Percentiles rank a stretch among this genome's conserved stretches.
Evolutionary conservation across 2,797 vertebrate species (phyloP).

Genomic region (Hydrophis major): DNA sequence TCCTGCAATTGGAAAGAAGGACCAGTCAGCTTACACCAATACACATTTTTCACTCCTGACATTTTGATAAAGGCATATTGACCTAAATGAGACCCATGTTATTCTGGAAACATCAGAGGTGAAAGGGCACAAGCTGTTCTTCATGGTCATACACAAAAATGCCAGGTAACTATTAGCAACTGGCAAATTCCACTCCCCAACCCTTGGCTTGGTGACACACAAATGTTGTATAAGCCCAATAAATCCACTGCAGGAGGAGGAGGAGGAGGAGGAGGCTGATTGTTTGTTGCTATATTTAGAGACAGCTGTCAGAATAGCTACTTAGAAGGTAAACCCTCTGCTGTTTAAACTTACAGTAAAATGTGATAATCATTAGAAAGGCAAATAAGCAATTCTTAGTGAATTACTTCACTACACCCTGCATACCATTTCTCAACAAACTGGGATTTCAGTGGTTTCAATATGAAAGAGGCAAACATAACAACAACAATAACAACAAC

Average conservation of each 20-base stretch:
- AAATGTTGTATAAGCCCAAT: slow-evolving; percentile 55
- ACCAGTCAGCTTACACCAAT: slow-evolving; percentile 66
- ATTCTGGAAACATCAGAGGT: slow-evolving; percentile 68
- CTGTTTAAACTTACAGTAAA: slow-evolving; percentile 35
- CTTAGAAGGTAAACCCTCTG: neutral
- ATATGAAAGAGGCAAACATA: neutral
- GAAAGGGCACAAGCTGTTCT: slow-evolving; percentile 74
- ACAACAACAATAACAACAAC: neutral
- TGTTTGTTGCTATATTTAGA: slow-evolving; percentile 12
- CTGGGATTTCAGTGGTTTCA: neutral
- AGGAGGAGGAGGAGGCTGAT: slow-evolving; percentile 2
- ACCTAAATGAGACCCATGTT: slow-evolving; percentile 69
- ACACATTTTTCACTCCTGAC: slow-evolving; percentile 71
- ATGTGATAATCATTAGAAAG: slow-evolving; percentile 21
- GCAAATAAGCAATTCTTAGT: slow-evolving; percentile 22
- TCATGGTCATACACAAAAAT: slow-evolving; percentile 67
- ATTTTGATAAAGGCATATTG: slow-evolving; percentile 70
- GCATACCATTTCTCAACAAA: neutral
- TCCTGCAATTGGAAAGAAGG: slow-evolving; percentile 57
- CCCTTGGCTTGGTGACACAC: slow-evolving; percentile 55
- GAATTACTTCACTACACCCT: slow-evolving; percentile 16
- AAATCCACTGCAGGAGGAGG: slow-evolving; percentile 8
- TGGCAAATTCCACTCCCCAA: slow-evolving; percentile 58
- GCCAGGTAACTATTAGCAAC: slow-evolving; percentile 70
- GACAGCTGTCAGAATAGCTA: slow-evolving; percentile 25